Base-by-base conservation (phyloP, 1,140 invertebrate genomes). In the Drosophila nannoptera region DNA sequence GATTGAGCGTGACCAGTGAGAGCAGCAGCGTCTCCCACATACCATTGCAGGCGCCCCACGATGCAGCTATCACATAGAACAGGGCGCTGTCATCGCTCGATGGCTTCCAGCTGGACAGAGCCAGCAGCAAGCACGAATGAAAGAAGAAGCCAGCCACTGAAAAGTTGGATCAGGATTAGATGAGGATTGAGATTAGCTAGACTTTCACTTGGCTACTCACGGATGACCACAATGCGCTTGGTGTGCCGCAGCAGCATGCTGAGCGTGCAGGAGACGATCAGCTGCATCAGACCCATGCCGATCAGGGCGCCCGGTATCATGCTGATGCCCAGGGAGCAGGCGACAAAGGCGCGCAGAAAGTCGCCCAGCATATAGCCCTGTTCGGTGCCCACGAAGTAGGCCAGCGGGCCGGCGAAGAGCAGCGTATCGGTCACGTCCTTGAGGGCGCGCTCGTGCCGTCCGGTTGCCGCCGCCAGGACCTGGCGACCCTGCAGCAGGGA, bases 11-110 rank as follows among this genome's bases (percentile, higher is more conserved):
- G 42, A 89, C 82, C 63, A 89, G 70, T 5, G 88, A 86, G 22
- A 89, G 89, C 40, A 91, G 89, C 6, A 94, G 88, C 54, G 92
- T 93, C 81, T 94, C 93, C 93, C 93, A 94, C 72, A 94, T 93
- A 29, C 93, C 92, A 66, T 94, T 94, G 81, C 93, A 94, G n/a
- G 94, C 93, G 36, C 93, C 93, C 93, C 93, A 94, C 6, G 92
- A 92, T 4, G 93, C 93, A 31, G 93, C 92, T 69, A 94, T 93
- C 11, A 94, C 93, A 73, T 94, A 93, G 72, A 94, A 93, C 11
- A 94, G 90, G 5, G 93, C 93, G 14, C 93, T 92, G 74, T 94
- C 93, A 66, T 94, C 93, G 16, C 91, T 92, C 0, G 92, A 92
- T 0, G 93, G 93, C 82, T 93, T 93, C 93, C 93, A 94, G 14